A percentile compares a stretch with the other conserved stretches of the same genome.
Conservation (phyloP, 2,113 vertebrate genomes). For the Nyctereutes procyonoides region DNA sequence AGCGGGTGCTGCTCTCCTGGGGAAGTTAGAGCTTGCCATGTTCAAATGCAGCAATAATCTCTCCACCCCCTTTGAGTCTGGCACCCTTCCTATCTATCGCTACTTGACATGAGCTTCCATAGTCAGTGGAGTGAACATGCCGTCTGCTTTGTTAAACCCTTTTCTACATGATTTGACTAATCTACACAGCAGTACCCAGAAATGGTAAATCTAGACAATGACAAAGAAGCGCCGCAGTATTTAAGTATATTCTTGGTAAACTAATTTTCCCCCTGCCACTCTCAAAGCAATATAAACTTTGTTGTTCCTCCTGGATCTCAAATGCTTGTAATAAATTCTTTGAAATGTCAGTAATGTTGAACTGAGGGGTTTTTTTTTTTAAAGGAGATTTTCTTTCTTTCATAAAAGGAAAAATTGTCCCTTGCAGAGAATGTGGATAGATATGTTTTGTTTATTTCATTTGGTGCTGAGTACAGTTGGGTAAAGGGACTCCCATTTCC, state of each 20-base stretch:
- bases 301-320: conserved; percentile 77
- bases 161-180: conserved; percentile 69
- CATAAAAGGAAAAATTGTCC: conserved; percentile 79
- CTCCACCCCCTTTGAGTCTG: not conserved
- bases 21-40: not conserved
- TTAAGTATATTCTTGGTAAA: conserved; percentile 74
- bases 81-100: not conserved
- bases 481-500: conserved; percentile 48
- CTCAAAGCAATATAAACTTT: conserved; percentile 77
- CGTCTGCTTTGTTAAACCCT: not conserved
- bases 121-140: not conserved
- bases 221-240: conserved; percentile 42
- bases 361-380: conserved; percentile 59
- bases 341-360: conserved; percentile 78
- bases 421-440: conserved; percentile 48
- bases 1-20: not conserved
- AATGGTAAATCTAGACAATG: conserved; percentile 60
- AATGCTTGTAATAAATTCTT: conserved; percentile 81
- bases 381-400: conserved; percentile 72
- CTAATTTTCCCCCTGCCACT: conserved; percentile 69
- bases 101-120: not conserved
- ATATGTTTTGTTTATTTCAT: conserved; percentile 77
- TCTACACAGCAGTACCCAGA: not conserved
- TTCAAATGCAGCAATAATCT: not conserved
- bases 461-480: conserved; percentile 47